Conservation (phyloP, 2,888 invertebrate species). For the Drosophila neotestacea region DNA sequence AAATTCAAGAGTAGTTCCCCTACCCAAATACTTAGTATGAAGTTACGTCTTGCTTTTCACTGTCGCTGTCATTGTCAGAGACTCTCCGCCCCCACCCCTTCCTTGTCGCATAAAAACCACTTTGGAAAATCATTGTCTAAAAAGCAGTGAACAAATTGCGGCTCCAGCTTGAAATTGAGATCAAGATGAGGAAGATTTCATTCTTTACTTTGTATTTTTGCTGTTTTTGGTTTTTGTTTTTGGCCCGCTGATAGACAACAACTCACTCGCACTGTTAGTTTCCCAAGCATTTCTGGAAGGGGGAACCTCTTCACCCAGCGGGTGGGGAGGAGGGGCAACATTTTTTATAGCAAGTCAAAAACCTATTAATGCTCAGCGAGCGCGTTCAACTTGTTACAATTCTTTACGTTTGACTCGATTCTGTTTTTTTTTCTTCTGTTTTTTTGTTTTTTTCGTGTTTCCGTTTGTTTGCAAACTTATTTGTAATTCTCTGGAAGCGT, state of each 20-base stretch:
- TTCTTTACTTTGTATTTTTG: conserved; percentile 25
- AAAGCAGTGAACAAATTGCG: conserved; percentile 64
- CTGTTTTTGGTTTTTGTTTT: conserved; percentile 6
- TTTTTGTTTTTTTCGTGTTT: conserved; percentile 36
- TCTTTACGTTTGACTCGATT: conserved; percentile 60
- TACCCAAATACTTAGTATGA: conserved; percentile 10
- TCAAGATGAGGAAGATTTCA: conserved; percentile 45
- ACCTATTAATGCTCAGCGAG: conserved; percentile 78
- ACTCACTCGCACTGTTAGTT: conserved; percentile 51
- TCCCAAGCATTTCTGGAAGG: conserved; percentile 49
- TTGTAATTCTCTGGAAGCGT: conserved; percentile 35
- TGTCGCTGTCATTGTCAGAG: conserved; percentile 29
- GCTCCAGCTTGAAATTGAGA: conserved; percentile 31
- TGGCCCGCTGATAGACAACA: conserved; percentile 49
- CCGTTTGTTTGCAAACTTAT: conserved; percentile 63
- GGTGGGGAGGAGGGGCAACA: neutral
- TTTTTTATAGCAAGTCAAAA: conserved; percentile 77
- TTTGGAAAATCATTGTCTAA: conserved; percentile 73
- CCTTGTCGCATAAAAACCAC: conserved; percentile 27
- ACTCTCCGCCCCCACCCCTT: neutral
- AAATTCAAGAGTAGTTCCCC: conserved; percentile 26
- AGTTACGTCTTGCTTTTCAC: conserved; percentile 61
- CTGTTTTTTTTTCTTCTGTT: conserved; percentile 8
- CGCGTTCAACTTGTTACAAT: conserved; percentile 79
- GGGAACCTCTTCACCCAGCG: conserved; percentile 9